phyloP scores from a whole-genome alignment of 1,140 invertebrate species.

The Lordiphosa collinella region DNA sequence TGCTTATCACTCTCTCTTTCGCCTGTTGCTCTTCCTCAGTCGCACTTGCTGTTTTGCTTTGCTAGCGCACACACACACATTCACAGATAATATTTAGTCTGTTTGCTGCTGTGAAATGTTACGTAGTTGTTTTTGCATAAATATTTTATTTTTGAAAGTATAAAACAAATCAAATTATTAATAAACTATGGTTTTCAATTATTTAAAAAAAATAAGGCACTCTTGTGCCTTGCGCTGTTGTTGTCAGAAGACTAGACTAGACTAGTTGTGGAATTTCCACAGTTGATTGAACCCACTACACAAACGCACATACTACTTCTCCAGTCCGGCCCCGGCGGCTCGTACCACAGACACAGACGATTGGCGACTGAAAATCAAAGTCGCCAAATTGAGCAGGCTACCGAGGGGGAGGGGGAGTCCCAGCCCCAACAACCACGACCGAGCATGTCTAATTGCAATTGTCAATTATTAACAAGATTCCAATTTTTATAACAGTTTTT shows the following conservation, averaged over 20 bases:
- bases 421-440: slow-evolving; percentile 24
- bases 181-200: slow-evolving; percentile 22
- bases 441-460: slow-evolving; percentile 7
- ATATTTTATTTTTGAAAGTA: not conserved
- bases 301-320: slow-evolving; percentile 13
- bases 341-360: slow-evolving; percentile 38
- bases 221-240: slow-evolving; percentile 17
- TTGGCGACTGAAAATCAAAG: slow-evolving; percentile 67
- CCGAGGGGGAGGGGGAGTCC: slow-evolving; percentile 17
- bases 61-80: slow-evolving; percentile 21
- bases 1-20: slow-evolving; percentile 51
- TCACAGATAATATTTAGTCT: slow-evolving; percentile 6
- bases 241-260: not conserved
- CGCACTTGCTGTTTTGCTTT: slow-evolving; percentile 7
- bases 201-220: slow-evolving; percentile 27
- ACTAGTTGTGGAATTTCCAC: slow-evolving; percentile 20
- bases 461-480: not conserved
- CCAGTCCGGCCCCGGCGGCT: slow-evolving; percentile 5
- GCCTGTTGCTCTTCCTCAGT: not conserved
- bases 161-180: slow-evolving; percentile 25
- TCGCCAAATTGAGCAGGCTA: slow-evolving; percentile 47
- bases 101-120: slow-evolving; percentile 44
- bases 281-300: slow-evolving; percentile 64
- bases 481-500: too few species aligned
- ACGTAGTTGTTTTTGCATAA: slow-evolving; percentile 75